Percentiles rank a stretch among this genome's conserved stretches.
phyloP scores from a whole-genome alignment of 1,140 invertebrate genomes.

The Drosophila athabasca region DNA sequence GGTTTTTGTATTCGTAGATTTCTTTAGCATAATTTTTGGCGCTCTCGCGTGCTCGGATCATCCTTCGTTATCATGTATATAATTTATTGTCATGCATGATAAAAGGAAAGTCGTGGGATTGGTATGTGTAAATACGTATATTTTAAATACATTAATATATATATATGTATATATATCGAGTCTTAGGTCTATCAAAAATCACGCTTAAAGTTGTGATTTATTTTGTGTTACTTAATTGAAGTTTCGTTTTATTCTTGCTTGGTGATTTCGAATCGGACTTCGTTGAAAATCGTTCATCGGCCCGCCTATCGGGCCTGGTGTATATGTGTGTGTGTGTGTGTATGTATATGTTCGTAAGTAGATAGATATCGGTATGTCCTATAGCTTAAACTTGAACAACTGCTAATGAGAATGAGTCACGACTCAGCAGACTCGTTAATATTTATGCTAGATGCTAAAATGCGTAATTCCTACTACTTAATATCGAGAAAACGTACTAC shows the following conservation, averaged over 20 bases:
- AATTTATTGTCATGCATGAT: slow-evolving; percentile 81
- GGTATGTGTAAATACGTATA: slow-evolving; percentile 47
- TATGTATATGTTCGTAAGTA: slow-evolving; percentile 38
- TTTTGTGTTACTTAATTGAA: slow-evolving; percentile 45
- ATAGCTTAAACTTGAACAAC: slow-evolving; percentile 80
- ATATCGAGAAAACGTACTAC: slow-evolving; percentile 69
- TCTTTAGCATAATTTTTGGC: slow-evolving; percentile 78
- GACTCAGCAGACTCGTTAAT: slow-evolving; percentile 78
- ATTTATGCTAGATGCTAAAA: slow-evolving; percentile 80
- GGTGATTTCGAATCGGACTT: slow-evolving; percentile 52
- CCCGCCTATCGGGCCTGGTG: slow-evolving; percentile 47
- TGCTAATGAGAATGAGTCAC: slow-evolving; percentile 79
- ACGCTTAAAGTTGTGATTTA: slow-evolving; percentile 50
- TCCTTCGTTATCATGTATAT: slow-evolving; percentile 57
- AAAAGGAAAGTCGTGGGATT: slow-evolving; percentile 56
- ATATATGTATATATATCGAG: slow-evolving; percentile 11
- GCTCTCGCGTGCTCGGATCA: slow-evolving; percentile 45
- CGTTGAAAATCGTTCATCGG: slow-evolving; percentile 47
- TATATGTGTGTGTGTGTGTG: slow-evolving; percentile 24
- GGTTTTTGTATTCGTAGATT: slow-evolving; percentile 36
- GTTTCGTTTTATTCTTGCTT: slow-evolving; percentile 17
- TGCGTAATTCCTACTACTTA: slow-evolving; percentile 82
- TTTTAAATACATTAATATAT: slow-evolving; percentile 41
- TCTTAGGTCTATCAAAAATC: slow-evolving; percentile 70
- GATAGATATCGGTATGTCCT: slow-evolving; percentile 66